phyloP scores from a whole-genome alignment of 2,797 vertebrate species.

The Odontamblyopus lacepedii region DNA sequence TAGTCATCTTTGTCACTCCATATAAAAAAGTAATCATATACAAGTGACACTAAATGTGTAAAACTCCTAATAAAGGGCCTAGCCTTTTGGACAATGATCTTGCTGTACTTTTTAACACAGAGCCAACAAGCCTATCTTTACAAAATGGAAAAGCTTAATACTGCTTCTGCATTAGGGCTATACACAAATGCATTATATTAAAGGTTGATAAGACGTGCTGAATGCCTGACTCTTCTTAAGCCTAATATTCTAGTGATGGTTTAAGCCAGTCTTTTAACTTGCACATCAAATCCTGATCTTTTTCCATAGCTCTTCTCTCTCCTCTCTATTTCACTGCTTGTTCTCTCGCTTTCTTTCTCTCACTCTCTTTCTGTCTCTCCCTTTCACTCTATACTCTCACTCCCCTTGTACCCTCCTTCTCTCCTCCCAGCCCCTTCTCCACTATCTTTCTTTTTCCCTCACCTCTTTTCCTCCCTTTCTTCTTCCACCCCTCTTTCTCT shows the following conservation, averaged over 20 bases:
- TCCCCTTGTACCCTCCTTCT: too few relatives aligned
- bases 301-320: slow-evolving; percentile 35
- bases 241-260: slow-evolving; percentile 48
- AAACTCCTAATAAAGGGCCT: not conserved
- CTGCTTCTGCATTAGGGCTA: slow-evolving; percentile 6
- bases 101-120: not conserved
- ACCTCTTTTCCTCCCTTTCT: too few relatives aligned
- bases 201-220: slow-evolving; percentile 30
- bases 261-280: slow-evolving; percentile 50
- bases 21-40: too few relatives aligned
- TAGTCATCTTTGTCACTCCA: too few relatives aligned
- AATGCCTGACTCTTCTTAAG: slow-evolving; percentile 46
- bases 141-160: not conserved
- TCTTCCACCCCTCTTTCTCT: too few relatives aligned
- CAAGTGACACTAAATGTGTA: not conserved
- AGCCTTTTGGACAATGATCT: not conserved
- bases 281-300: slow-evolving; percentile 54
- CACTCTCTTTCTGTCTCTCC: not conserved
- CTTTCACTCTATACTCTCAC: slow-evolving; percentile 33
- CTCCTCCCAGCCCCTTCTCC: too few relatives aligned
- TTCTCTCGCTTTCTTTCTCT: not conserved
- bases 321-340: not conserved
- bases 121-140: not conserved
- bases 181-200: slow-evolving; percentile 16
- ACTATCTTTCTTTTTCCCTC: too few relatives aligned